Percentiles rank a stretch among this genome's conserved stretches.
phyloP scores from a whole-genome alignment of 2,797 vertebrate genomes.

The Peromyscus nudipes region DNA sequence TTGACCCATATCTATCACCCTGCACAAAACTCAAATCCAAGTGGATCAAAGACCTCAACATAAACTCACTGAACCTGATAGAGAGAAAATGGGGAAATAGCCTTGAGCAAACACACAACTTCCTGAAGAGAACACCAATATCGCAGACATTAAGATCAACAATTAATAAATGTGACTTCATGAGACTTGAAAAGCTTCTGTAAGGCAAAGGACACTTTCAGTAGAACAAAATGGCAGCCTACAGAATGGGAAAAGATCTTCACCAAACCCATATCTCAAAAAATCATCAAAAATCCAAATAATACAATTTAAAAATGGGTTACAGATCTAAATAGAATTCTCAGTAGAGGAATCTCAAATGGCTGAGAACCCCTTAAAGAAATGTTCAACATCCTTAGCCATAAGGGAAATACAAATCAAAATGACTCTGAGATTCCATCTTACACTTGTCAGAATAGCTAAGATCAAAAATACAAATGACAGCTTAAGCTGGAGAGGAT shows the following conservation, averaged over 20 bases:
- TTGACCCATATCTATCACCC: background rate
- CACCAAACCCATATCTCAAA: no score
- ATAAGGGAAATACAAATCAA: background rate
- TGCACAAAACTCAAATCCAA: background rate
- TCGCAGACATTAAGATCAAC: no score
- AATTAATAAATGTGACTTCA: background rate
- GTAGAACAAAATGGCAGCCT: background rate
- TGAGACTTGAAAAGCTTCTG: background rate
- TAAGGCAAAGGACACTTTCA: background rate
- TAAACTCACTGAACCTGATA: background rate
- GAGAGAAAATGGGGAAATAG: background rate
- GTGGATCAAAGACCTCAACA: background rate
- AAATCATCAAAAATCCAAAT: background rate
- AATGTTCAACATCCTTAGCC: background rate
- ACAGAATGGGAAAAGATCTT: background rate
- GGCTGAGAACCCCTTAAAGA: background rate
- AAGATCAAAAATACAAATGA: background rate
- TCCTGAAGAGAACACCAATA: no score
- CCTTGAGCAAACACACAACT: background rate
- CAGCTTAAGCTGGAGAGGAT: background rate
- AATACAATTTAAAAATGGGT: background rate
- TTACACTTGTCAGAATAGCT: background rate
- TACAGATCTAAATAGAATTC: background rate
- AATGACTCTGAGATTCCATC: background rate
- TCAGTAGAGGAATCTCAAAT: background rate